Evolutionary conservation across 2,888 invertebrate species (phyloP).

Genomic region (Parnassius glacialis): DNA sequence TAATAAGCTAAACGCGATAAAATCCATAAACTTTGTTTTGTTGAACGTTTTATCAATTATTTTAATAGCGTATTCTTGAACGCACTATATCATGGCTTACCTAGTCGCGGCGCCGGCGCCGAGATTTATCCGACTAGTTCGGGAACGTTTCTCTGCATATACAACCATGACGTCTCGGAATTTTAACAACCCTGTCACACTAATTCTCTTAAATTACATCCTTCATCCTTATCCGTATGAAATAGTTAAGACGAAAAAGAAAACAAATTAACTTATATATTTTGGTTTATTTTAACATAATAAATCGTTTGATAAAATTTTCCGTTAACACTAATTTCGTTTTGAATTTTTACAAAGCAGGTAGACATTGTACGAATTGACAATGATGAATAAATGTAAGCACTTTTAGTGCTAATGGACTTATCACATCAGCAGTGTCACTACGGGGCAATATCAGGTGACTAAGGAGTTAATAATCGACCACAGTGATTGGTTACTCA

Average conservation of each 20-base stretch:
- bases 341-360: too few relatives aligned
- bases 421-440: too few relatives aligned
- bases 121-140: slow-evolving; percentile 10
- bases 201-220: slow-evolving; percentile 23
- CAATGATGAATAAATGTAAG: too few relatives aligned
- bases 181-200: slow-evolving; percentile 25
- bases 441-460: too few relatives aligned
- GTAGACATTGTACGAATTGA: too few relatives aligned
- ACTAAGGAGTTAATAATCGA: too few relatives aligned
- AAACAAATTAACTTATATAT: slow-evolving; percentile 13
- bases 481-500: too few relatives aligned
- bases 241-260: slow-evolving; percentile 11
- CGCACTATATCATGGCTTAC: neutral
- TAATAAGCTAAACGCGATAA: too few relatives aligned
- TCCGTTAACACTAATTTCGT: too few relatives aligned
- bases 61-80: neutral
- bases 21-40: too few relatives aligned
- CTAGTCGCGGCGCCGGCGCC: slow-evolving; percentile 18
- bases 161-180: slow-evolving; percentile 14
- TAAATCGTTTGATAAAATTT: neutral
- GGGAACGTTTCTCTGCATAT: slow-evolving; percentile 1
- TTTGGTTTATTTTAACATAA: slow-evolving; percentile 4
- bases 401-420: too few relatives aligned
- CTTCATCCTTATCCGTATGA: slow-evolving; percentile 4
- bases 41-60: neutral